These are phyloP conservation scores for Aricia artaxerxes DNA, from an alignment of 2,888 invertebrate species.

Conservation along the genomic window DNA sequence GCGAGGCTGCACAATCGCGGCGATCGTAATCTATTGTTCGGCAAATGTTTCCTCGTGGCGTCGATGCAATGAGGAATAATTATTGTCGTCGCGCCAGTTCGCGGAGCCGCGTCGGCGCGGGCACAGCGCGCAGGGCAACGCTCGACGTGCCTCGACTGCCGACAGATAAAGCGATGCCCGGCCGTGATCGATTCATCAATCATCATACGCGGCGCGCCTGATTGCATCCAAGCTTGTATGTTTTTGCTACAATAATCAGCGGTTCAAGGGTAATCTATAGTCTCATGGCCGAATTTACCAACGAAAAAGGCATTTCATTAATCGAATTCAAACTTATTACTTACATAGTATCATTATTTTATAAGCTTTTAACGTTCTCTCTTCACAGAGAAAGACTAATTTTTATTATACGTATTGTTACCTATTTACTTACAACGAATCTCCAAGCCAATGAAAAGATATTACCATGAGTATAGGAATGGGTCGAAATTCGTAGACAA, in stretches of 20 bases:
- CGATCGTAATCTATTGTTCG: conserved; percentile 74
- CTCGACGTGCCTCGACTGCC: conserved; percentile 48
- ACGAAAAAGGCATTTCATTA: background rate
- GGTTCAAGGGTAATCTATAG: background rate
- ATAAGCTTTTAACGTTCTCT: background rate
- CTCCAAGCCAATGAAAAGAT: background rate
- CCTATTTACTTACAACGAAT: background rate
- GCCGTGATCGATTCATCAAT: conserved; percentile 50
- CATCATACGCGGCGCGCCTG: conserved; percentile 41
- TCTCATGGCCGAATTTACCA: background rate
- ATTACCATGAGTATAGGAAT: background rate
- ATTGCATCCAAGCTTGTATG: conserved; percentile 38
- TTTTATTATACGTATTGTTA: background rate
- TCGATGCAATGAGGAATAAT: conserved; percentile 55
- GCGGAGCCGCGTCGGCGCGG: conserved; percentile 54
- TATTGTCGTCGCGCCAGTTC: conserved; percentile 50
- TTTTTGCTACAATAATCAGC: conserved; percentile 25
- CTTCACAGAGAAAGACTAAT: background rate
- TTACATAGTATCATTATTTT: too few relatives aligned
- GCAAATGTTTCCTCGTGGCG: conserved; percentile 44
- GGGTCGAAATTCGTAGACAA: background rate
- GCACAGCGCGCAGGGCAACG: conserved; percentile 59
- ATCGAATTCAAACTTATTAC: background rate
- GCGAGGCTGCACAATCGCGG: conserved; percentile 59
- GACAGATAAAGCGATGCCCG: conserved; percentile 51